Conservation (phyloP, 2,888 invertebrate genomes). For the Blastobasis adustella region DNA sequence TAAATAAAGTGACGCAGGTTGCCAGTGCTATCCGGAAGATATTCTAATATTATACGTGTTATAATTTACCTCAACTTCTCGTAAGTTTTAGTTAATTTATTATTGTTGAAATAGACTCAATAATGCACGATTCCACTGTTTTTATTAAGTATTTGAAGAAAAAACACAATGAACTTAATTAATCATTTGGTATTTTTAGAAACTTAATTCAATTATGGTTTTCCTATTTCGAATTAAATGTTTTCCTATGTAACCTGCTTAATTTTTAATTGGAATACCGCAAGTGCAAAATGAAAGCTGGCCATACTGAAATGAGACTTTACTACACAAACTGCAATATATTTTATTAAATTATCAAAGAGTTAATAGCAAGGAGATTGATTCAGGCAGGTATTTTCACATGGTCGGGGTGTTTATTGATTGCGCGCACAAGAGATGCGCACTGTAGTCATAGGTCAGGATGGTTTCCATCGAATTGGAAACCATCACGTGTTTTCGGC, state of each 20-base stretch:
- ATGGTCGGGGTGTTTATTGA: constrained; percentile 46
- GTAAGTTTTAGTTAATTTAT: no score
- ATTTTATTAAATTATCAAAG: background rate
- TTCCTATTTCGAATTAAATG: no score
- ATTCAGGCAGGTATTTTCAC: constrained; percentile 17
- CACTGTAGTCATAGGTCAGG: constrained; percentile 53
- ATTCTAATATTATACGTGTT: background rate
- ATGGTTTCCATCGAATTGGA: constrained; percentile 2
- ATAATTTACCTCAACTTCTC: background rate
- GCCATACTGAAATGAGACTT: no score
- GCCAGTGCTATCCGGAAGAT: constrained; percentile 10
- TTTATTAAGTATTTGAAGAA: background rate
- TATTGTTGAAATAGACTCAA: background rate
- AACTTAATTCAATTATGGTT: no score
- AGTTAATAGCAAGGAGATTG: constrained; percentile 23
- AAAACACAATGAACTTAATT: no score
- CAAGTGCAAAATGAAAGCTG: no score
- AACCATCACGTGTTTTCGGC: background rate
- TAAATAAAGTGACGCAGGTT: constrained; percentile 8
- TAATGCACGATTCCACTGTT: background rate
- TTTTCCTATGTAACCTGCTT: no score
- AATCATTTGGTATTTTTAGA: no score
- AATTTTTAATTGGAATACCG: no score
- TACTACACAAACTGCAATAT: no score
- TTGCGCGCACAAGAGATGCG: constrained; percentile 46